These are phyloP conservation scores for Microtus ochrogaster DNA, from an alignment of 2,113 vertebrate genomes.

Conservation along the genomic window DNA sequence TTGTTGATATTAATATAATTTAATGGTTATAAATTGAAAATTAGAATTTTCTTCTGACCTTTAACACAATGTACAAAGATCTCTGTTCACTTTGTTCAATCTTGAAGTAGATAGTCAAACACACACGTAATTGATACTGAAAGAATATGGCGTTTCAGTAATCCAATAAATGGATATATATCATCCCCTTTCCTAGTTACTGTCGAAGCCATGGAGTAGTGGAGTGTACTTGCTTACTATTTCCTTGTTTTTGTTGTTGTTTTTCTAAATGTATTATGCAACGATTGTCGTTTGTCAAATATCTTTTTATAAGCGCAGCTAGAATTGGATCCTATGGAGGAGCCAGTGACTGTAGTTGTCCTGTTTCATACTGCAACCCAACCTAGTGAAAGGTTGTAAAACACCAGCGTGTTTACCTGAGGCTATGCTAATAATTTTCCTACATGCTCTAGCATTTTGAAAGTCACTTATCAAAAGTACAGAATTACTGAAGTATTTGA, in stretches of 20 bases:
- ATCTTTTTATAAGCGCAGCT: conserved; percentile 11
- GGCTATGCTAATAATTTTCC: neutral
- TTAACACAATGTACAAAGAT: neutral
- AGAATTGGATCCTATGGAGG: neutral
- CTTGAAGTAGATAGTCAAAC: neutral
- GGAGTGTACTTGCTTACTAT: neutral
- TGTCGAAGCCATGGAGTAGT: neutral
- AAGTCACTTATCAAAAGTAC: conserved; percentile 24
- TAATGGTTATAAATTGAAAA: neutral
- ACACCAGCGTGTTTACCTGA: neutral
- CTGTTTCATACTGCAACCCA: neutral
- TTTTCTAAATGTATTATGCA: neutral
- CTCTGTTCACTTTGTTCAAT: neutral
- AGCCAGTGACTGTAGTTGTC: neutral
- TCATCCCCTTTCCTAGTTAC: neutral
- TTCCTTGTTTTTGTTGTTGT: neutral
- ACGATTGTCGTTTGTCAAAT: neutral
- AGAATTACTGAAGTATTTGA: conserved; percentile 22
- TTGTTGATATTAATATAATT: neutral
- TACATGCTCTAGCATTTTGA: neutral
- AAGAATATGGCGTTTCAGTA: neutral
- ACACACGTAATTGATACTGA: neutral
- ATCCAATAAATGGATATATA: neutral
- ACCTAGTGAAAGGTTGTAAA: neutral
- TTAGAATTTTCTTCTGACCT: neutral